Evolutionary conservation across 2,888 invertebrate genomes (phyloP), one percentile per base, ranked within the genome.

Genomic region (Mythimna lalbum): DNA sequence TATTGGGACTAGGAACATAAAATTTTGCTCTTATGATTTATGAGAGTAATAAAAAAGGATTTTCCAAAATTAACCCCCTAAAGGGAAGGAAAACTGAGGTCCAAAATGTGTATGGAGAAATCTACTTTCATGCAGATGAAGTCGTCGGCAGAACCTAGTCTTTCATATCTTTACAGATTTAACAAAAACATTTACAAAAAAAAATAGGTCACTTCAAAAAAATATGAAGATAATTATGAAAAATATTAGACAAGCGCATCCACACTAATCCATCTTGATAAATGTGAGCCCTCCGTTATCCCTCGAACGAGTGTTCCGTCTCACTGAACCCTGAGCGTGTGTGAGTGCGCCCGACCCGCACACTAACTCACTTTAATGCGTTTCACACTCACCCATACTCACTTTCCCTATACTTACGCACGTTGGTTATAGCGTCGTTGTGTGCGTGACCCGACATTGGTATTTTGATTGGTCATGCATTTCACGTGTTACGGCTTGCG

Each of bases 401-500:
- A 61, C 9, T 5, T 7, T 1, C 27, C 76, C n/a, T 80, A 71
- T 90, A 52, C 59, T 62, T 64, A 84, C 76, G 66, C 10, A 17
- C 53, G 69, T 77, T 69, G 70, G 73, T 71, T 57, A 80, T 77
- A 5, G n/a, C 69, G 39, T 53, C 14, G 4, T 1, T 75, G 93
- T 94, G 91, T 92, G 93, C 76, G 94, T 94, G 92, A 88, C 88
- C 91, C 91, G 93, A 91, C 95, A 91, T 94, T 95, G 95, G 95
- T 96, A 96, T 96, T 96, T 96, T 96, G 95, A 96, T 96, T 96
- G 95, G 95, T 95, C 95, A 96, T 96, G 95, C 95, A 95, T 95
- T 95, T 95, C 94, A 95, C 95, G 94, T 94, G 95, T 95, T 95
- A 95, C 92, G 92, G 93, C 84, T 89, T 84, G 87, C 88, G 87